A percentile compares a stretch with the other conserved stretches of the same genome.
Conservation (phyloP, 2,888 invertebrate species). For the Portevinia maculata region DNA sequence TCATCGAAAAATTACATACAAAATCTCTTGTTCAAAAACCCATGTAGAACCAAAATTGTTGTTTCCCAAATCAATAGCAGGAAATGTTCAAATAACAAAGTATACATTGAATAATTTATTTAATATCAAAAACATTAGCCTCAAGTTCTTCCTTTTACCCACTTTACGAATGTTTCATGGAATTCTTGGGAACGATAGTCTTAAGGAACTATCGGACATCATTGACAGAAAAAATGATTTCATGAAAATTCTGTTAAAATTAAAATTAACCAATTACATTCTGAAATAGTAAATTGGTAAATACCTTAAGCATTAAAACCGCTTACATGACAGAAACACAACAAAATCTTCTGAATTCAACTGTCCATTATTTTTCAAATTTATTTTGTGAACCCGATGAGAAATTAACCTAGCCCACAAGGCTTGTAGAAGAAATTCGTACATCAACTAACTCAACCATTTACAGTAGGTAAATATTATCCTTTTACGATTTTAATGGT, state of each 20-base stretch:
- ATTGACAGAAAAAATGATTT: too few species aligned
- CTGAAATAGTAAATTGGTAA: constrained; percentile 8
- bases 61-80: constrained; percentile 11
- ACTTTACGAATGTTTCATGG: not conserved
- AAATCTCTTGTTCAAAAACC: not conserved
- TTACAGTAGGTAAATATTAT: too few species aligned
- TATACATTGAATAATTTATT: constrained; percentile 18
- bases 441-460: constrained; percentile 24
- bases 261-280: constrained; percentile 20
- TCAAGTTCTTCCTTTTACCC: constrained; percentile 26
- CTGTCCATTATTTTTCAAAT: too few species aligned
- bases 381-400: too few species aligned
- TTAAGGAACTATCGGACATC: too few species aligned
- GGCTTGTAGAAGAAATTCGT: constrained; percentile 19
- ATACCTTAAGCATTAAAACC: constrained; percentile 2
- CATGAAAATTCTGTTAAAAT: constrained; percentile 10
- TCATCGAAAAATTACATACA: constrained; percentile 1
- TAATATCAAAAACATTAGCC: not conserved
- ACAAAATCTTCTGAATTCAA: constrained; percentile 6
- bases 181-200: too few species aligned
- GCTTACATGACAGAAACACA: constrained; percentile 17
- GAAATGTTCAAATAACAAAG: constrained; percentile 13
- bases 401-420: constrained; percentile 6
- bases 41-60: not conserved
- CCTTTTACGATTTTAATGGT: too few species aligned